phyloP scores from a whole-genome alignment of 2,888 invertebrate genomes.

The Lysandra bellargus region DNA sequence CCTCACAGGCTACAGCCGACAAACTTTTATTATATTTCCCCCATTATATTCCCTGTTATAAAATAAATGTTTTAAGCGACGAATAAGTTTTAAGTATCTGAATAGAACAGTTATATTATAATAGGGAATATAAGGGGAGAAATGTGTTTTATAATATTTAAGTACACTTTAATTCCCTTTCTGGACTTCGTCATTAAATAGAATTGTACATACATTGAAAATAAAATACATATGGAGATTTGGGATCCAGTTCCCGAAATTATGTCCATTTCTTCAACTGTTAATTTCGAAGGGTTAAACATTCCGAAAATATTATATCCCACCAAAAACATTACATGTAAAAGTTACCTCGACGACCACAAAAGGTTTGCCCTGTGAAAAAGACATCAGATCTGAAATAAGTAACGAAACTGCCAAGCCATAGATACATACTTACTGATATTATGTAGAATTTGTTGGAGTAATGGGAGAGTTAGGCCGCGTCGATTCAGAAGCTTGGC shows the following conservation, averaged over 20 bases:
- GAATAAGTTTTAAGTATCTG: neutral
- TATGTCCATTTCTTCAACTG: neutral
- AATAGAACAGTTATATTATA: neutral
- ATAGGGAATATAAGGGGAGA: neutral
- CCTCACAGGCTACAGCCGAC: neutral
- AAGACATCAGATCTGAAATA: too few species aligned
- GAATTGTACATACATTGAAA: neutral
- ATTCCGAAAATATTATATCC: neutral
- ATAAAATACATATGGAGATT: neutral
- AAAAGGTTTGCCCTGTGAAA: too few species aligned
- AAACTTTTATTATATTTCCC: neutral
- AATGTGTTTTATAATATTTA: neutral
- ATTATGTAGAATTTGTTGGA: too few species aligned
- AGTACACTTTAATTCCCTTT: neutral
- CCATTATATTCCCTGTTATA: neutral
- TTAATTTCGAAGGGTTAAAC: neutral
- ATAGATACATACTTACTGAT: too few species aligned
- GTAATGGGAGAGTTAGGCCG: too few species aligned
- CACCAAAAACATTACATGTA: too few species aligned
- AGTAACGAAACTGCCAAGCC: too few species aligned
- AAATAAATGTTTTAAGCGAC: neutral
- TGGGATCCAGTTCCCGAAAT: neutral
- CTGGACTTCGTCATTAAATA: neutral
- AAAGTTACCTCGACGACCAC: too few species aligned
- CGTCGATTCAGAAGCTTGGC: too few species aligned